Evolutionary conservation across 2,797 vertebrate genomes (phyloP), one percentile per base, ranked within the genome.

Genomic region (Xiphorhynchus erythropygius): DNA sequence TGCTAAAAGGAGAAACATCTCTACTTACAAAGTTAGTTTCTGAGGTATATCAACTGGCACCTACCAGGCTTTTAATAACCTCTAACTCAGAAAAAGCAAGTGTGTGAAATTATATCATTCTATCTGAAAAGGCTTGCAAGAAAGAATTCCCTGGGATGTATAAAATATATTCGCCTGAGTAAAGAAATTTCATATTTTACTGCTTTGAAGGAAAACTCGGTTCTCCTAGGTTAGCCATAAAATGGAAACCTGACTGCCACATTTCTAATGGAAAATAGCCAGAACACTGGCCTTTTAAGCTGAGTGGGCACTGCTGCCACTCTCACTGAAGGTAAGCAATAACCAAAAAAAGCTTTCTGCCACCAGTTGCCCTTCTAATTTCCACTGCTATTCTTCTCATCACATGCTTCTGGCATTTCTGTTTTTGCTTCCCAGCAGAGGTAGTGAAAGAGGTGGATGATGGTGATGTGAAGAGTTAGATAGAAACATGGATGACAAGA

Each of bases 91-190:
- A 76, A 91, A 84, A 87, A 56, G 3, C 16, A 81, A 53, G 13
- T 10, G 10, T 42, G 13, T 81, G 41, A 64, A 82, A 82, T 64
- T 62, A 25, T 15, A 44, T 4, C 0, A 0, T 56, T 44, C 70
- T 15, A 28, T 73, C 35, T 70, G 30, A 67, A 65, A 76, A 65
- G 4, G 5, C 6, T 63, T 71, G 9, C 19, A 25, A 68, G 22
- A 55, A 79, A 82, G 16, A 39, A 84, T 81, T 53, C 24, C 27
- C 15, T 69, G 32, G 4, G 8, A 55, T 28, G 27, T 18, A 35
- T 8, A 68, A 13, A 30, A 44, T 81, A 30, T 47, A 84, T 87
- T 71, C 18, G 9, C 25, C 22, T 2, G 6, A 82, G 28, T 50
- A 69, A 62, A 69, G 17, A 87, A 67, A 46, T 8, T 33, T 81